phyloP scores from a whole-genome alignment of 2,113 vertebrate genomes.

The Merops nubicus region DNA sequence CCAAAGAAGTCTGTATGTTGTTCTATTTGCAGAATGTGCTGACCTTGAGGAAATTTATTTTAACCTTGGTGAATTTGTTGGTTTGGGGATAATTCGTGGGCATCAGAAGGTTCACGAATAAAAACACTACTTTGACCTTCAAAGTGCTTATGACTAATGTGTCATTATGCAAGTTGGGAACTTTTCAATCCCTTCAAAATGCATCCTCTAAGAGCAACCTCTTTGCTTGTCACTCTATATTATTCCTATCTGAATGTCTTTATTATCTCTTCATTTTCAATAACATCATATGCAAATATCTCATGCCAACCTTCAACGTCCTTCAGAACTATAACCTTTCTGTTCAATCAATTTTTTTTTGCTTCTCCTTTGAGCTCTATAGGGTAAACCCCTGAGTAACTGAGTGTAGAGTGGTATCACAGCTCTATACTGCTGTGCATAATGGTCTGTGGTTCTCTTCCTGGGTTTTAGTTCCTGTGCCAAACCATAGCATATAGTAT shows the following conservation, averaged over 20 bases:
- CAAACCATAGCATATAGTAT: not conserved
- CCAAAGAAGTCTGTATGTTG: not conserved
- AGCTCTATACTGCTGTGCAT: not conserved
- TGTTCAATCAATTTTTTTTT: slow-evolving; percentile 5
- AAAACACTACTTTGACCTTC: slow-evolving; percentile 45
- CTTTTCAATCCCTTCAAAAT: slow-evolving; percentile 49
- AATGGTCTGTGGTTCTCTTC: not conserved
- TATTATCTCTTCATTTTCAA: slow-evolving; percentile 46
- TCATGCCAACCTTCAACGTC: not conserved
- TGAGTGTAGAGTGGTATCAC: not conserved
- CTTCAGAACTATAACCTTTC: slow-evolving; percentile 40
- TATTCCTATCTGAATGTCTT: slow-evolving; percentile 39
- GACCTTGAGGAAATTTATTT: slow-evolving; percentile 40
- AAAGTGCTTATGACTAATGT: slow-evolving; percentile 15
- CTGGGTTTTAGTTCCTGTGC: not conserved
- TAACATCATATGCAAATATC: slow-evolving; percentile 20
- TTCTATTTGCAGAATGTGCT: slow-evolving; percentile 13
- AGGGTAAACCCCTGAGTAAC: not conserved
- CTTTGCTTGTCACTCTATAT: slow-evolving; percentile 52
- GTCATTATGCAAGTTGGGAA: slow-evolving; percentile 38
- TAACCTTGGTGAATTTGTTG: slow-evolving; percentile 32
- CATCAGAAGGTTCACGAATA: slow-evolving; percentile 12
- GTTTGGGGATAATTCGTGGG: slow-evolving; percentile 24
- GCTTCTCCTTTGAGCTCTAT: not conserved
- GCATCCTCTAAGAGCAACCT: slow-evolving; percentile 22